Evolutionary conservation across 2,113 vertebrate species (phyloP).

Genomic region (Cisticola juncidis): DNA sequence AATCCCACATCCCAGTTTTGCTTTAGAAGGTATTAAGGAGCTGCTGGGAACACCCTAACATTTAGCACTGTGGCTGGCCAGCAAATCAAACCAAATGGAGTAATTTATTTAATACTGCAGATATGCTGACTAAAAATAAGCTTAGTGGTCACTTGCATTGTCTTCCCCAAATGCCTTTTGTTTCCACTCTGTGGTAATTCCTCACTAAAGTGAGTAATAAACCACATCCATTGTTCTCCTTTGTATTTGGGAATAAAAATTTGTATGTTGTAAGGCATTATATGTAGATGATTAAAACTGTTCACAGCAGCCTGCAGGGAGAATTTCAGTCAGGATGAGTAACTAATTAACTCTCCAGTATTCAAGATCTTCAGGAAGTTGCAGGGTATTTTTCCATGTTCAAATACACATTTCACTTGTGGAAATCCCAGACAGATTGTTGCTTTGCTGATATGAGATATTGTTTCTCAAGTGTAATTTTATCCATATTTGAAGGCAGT

Average conservation of each 20-base stretch:
- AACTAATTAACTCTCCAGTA: background rate
- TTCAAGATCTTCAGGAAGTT: background rate
- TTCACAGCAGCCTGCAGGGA: background rate
- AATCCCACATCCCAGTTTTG: background rate
- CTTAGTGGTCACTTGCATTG: constrained; percentile 4
- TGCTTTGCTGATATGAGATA: background rate
- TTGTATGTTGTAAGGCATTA: background rate
- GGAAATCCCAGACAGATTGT: background rate
- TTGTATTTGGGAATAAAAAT: background rate
- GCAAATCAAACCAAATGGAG: background rate
- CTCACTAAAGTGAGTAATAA: background rate
- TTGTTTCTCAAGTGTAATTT: background rate
- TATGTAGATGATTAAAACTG: background rate
- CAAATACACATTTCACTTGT: background rate
- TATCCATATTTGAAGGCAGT: background rate
- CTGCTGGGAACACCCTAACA: background rate
- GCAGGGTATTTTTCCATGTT: background rate
- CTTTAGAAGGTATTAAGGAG: background rate
- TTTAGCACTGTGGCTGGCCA: background rate
- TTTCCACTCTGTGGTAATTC: background rate
- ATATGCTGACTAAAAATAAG: constrained; percentile 21
- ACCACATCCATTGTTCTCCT: background rate
- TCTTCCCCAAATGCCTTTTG: background rate
- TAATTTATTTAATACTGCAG: background rate
- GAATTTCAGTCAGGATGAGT: background rate